phyloP scores from a whole-genome alignment of 2,888 invertebrate species.

The Caenorhabditis plicata region DNA sequence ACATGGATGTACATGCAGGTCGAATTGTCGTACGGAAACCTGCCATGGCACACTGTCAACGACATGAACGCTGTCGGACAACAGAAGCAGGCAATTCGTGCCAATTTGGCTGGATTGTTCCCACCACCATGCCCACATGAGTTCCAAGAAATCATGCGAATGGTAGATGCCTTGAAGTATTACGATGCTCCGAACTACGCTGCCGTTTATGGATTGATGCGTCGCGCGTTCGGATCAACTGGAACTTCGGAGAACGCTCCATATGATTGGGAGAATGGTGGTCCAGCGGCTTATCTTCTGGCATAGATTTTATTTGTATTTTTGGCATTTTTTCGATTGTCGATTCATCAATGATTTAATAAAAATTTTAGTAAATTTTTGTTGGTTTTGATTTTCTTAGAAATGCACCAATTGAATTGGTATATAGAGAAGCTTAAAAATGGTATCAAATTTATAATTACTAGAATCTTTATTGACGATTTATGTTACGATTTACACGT shows the following conservation, averaged over 20 bases:
- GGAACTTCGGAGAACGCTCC: slow-evolving; percentile 49
- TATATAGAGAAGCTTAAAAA: too few species aligned
- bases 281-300: slow-evolving; percentile 31
- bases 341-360: too few species aligned
- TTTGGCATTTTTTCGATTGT: too few species aligned
- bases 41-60: slow-evolving; percentile 52
- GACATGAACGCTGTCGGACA: slow-evolving; percentile 59
- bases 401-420: too few species aligned
- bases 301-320: slow-evolving; percentile 18
- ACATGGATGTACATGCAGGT: slow-evolving; percentile 55
- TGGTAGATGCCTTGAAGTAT: slow-evolving; percentile 51
- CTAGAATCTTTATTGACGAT: too few species aligned
- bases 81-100: slow-evolving; percentile 44
- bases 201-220: slow-evolving; percentile 43
- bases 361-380: too few species aligned
- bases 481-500: too few species aligned
- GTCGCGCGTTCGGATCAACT: slow-evolving; percentile 25
- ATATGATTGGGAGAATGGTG: slow-evolving; percentile 56
- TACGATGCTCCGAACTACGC: slow-evolving; percentile 60
- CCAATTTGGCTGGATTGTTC: slow-evolving; percentile 40
- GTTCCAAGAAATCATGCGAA: slow-evolving; percentile 29
- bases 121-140: slow-evolving; percentile 35
- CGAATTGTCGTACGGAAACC: slow-evolving; percentile 47
- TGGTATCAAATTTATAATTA: too few species aligned
- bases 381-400: too few species aligned